Evolutionary conservation across 1,140 invertebrate genomes (phyloP).

Genomic region (Leptonema lineaticorne): DNA sequence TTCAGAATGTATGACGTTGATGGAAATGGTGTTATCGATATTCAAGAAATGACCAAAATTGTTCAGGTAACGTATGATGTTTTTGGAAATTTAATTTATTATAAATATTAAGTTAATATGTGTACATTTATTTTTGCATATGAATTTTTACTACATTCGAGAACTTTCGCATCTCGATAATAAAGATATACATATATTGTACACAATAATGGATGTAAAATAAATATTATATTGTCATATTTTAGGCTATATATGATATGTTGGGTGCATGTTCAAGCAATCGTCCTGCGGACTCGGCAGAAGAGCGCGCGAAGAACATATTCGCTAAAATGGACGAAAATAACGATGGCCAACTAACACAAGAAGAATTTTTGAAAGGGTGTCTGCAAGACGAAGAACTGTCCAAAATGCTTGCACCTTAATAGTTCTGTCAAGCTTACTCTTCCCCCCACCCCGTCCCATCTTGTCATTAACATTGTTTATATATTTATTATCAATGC

Average conservation of each 20-base stretch:
- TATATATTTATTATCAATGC: background rate
- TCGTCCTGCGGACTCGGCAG: conserved; percentile 86
- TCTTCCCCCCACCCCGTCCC: conserved; percentile 38
- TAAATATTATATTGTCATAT: too few species aligned
- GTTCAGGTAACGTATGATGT: conserved; percentile 68
- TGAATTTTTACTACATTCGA: too few species aligned
- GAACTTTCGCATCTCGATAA: too few species aligned
- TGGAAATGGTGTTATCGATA: conserved; percentile 97
- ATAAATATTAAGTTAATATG: too few species aligned
- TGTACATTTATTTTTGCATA: too few species aligned
- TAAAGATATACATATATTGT: too few species aligned
- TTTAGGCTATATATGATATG: conserved; percentile 99
- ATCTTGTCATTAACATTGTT: conserved; percentile 21
- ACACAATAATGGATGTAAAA: too few species aligned
- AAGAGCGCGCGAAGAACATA: conserved; percentile 96
- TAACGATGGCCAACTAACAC: conserved; percentile 95
- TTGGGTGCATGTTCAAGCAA: conserved; percentile 92
- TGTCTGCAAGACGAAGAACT: conserved; percentile 97
- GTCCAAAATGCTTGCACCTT: conserved; percentile 92
- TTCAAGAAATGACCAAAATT: conserved; percentile 94
- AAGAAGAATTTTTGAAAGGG: conserved; percentile 98
- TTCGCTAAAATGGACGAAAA: conserved; percentile 99
- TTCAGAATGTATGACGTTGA: conserved; percentile 99
- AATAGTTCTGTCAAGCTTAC: conserved; percentile 54
- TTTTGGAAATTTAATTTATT: background rate